A percentile compares a stretch with the other conserved stretches of the same genome.
Conservation (phyloP, 2,113 vertebrate genomes). For the Barnardius zonarius region DNA sequence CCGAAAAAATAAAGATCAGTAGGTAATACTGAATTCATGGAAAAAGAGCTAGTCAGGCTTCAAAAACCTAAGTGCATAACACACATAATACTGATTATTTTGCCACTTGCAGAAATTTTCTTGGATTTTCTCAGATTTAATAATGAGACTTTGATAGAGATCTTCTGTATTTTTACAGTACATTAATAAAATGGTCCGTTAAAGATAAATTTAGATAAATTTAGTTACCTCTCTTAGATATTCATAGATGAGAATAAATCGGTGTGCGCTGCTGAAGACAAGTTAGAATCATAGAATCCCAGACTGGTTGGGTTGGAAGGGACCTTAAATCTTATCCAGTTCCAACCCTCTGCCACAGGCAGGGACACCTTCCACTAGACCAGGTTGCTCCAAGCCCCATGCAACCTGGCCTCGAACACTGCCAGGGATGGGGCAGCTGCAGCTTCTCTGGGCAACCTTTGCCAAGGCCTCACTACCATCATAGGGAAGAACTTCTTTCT, state of each 20-base stretch:
- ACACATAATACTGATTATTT: not conserved
- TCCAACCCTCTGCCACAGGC: not conserved
- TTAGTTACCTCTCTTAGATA: not conserved
- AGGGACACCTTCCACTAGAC: not conserved
- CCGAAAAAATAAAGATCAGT: not conserved
- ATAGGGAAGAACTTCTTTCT: not conserved
- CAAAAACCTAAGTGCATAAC: not conserved
- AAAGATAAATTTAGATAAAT: not conserved
- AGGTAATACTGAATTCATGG: not conserved
- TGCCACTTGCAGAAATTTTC: not conserved
- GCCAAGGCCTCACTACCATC: not conserved
- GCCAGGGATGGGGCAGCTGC: not conserved
- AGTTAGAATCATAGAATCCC: not conserved
- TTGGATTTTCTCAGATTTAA: not conserved
- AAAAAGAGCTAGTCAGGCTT: not conserved
- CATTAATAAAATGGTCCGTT: not conserved
- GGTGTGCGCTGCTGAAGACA: not conserved
- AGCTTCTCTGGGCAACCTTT: not conserved
- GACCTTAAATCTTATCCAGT: not conserved
- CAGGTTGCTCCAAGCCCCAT: not conserved
- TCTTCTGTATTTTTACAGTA: not conserved
- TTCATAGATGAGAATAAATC: not conserved
- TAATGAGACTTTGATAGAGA: not conserved
- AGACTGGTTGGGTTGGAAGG: not conserved
- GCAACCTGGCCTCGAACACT: not conserved